Evolutionary conservation across 2,797 vertebrate species (phyloP).

Genomic region (Sebastes diaconus): DNA sequence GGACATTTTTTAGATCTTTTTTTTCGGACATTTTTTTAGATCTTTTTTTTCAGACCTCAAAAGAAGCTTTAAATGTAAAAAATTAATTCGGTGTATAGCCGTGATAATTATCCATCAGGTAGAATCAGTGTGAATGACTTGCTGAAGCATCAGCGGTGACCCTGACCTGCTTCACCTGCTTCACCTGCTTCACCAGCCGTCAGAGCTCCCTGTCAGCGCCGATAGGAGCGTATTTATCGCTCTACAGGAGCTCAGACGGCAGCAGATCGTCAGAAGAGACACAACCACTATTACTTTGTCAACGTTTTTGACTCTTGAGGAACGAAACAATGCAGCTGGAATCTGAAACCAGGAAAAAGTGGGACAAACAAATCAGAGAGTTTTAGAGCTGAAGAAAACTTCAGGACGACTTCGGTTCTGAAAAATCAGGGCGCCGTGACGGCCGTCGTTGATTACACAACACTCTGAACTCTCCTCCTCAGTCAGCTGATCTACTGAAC

Average conservation of each 20-base stretch:
- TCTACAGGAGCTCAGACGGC: background rate
- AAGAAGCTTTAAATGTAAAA: too few species aligned
- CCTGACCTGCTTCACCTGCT: background rate
- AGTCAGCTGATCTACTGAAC: background rate
- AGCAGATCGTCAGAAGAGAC: slow-evolving; percentile 38
- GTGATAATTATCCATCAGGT: background rate
- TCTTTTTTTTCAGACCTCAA: too few species aligned
- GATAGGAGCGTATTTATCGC: slow-evolving; percentile 12
- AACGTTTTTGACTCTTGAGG: slow-evolving; percentile 37
- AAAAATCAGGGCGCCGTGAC: background rate
- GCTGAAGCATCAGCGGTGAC: background rate
- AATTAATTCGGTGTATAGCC: too few species aligned
- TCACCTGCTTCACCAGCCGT: background rate
- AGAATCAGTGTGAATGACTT: background rate
- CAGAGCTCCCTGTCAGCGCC: background rate
- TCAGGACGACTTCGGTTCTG: background rate
- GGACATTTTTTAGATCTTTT: too few species aligned
- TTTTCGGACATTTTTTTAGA: too few species aligned
- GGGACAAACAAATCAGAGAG: background rate
- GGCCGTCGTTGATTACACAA: background rate
- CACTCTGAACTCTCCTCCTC: background rate
- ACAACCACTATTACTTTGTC: slow-evolving; percentile 59
- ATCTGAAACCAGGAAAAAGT: slow-evolving; percentile 33
- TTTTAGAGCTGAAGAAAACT: background rate
- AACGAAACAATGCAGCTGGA: slow-evolving; percentile 49